Evolutionary conservation across 2,113 vertebrate genomes (phyloP), one percentile per base, ranked within the genome.

Genomic region (Hymenochirus boettgeri): DNA sequence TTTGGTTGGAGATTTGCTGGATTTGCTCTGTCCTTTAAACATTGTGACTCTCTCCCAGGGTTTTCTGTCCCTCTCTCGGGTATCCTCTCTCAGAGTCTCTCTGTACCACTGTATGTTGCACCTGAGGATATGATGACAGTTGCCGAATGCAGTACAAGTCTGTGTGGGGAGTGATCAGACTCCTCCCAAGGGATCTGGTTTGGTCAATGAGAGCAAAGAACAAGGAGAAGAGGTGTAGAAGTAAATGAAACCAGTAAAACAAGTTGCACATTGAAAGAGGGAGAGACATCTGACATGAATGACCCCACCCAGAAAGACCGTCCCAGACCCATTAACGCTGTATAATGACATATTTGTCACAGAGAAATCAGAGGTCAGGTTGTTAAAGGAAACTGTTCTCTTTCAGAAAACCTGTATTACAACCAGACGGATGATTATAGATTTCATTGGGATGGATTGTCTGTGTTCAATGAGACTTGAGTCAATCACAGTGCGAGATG

Each of bases 21-120:
- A 79, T 76, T 88, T 90, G 75, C 77, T 71, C 76, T 77, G 74
- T 58, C 79, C 84, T 70, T 88, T 90, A 77, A 89, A 88, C 88
- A 90, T 90, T 65, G 63, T 71, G 57, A 57, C 1, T 60, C 26
- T 22, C 53, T 24, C 73, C 29, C 3, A 35, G 1, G 33, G 23
- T 42, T 27, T 23, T 13, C 33, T 35, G 8, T 15, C 23, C 8
- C 4, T 63, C 11, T 62, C 17, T 77, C 67, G 37, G 10, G 33
- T 9, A 35, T 9, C 0, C 22, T 46, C 11, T 25, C 10, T 39
- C 21, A n/a, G 31, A 2, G 62, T 69, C 45, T 26, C 57, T 51
- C 21, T 48, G 64, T 66, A 19, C 31, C 13, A 17, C 39, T 25
- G 62, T 57, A 33, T 27, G 53, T 33, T 59, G 46, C 56, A 39